Evolutionary conservation across 2,888 invertebrate genomes (phyloP).

Genomic region (Thelaira solivaga): DNA sequence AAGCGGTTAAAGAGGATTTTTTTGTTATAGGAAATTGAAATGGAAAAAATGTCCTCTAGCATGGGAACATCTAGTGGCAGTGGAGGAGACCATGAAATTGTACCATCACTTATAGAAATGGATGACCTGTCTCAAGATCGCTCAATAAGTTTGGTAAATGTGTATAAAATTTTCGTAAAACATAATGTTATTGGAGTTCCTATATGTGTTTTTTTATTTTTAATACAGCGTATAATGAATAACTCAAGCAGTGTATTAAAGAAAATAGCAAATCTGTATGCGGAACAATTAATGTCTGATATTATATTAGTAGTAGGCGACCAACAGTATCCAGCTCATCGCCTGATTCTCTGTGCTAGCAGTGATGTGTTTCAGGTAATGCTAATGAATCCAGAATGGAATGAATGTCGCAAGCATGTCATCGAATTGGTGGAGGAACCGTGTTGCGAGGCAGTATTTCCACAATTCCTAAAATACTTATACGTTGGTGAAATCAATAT

Average conservation of each 20-base stretch:
- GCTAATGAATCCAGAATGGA: conserved; percentile 96
- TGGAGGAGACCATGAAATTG: conserved; percentile 43
- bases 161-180: no score
- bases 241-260: conserved; percentile 89
- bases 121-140: conserved; percentile 63
- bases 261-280: conserved; percentile 89
- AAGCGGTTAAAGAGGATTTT: not conserved
- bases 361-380: conserved; percentile 98
- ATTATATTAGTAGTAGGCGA: conserved; percentile 90
- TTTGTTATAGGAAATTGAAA: not conserved
- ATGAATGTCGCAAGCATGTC: conserved; percentile 89
- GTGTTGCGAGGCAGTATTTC: conserved; percentile 90
- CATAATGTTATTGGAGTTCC: no score
- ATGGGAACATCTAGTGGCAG: conserved; percentile 35
- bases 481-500: conserved; percentile 94
- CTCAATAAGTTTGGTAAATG: conserved; percentile 59
- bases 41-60: conserved; percentile 45
- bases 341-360: conserved; percentile 93
- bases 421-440: conserved; percentile 92
- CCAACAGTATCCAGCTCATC: conserved; percentile 90
- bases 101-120: conserved; percentile 30
- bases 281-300: conserved; percentile 93
- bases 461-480: conserved; percentile 89
- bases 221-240: conserved; percentile 82
- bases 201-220: not conserved